Percentiles rank a stretch among this genome's conserved stretches.
phyloP scores from a whole-genome alignment of 2,888 invertebrate genomes.

The Atethmia centrago region DNA sequence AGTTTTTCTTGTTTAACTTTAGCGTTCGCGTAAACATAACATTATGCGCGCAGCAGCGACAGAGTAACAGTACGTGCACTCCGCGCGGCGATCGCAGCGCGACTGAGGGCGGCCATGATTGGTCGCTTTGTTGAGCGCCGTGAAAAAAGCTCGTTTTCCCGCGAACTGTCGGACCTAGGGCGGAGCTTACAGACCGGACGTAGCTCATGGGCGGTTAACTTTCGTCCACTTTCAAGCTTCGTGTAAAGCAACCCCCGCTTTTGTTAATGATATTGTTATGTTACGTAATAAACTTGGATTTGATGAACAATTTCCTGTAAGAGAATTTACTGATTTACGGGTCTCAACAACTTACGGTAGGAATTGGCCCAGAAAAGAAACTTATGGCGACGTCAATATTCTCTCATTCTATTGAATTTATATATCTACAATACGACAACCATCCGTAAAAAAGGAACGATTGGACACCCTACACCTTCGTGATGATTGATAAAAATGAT shows the following conservation, averaged over 20 bases:
- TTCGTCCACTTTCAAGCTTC: slow-evolving; percentile 53
- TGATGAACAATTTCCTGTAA: slow-evolving; percentile 19
- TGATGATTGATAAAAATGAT: not conserved
- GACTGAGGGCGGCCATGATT: slow-evolving; percentile 76
- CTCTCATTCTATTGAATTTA: too few relatives aligned
- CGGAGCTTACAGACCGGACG: slow-evolving; percentile 80
- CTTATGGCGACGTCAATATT: not conserved
- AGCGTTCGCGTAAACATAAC: slow-evolving; percentile 84
- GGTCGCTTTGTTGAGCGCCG: slow-evolving; percentile 63
- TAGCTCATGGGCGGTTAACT: slow-evolving; percentile 72
- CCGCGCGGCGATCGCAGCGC: slow-evolving; percentile 76
- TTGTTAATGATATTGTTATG: slow-evolving; percentile 42
- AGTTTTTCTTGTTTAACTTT: slow-evolving; percentile 76
- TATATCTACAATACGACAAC: not conserved
- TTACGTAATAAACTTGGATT: slow-evolving; percentile 30
- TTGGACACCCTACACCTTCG: not conserved
- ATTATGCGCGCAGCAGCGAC: slow-evolving; percentile 56
- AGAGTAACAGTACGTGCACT: slow-evolving; percentile 55
- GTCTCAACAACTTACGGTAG: not conserved
- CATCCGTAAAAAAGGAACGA: too few relatives aligned
- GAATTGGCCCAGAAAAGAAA: not conserved
- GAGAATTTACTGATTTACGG: slow-evolving; percentile 8
- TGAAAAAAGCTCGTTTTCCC: slow-evolving; percentile 80
- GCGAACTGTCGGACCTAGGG: slow-evolving; percentile 77
- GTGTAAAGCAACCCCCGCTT: slow-evolving; percentile 37